Percentiles rank a stretch among this genome's conserved stretches.
These are phyloP conservation scores for Amiota communis DNA, from an alignment of 2,888 invertebrate genomes.

Conservation along the genomic window DNA sequence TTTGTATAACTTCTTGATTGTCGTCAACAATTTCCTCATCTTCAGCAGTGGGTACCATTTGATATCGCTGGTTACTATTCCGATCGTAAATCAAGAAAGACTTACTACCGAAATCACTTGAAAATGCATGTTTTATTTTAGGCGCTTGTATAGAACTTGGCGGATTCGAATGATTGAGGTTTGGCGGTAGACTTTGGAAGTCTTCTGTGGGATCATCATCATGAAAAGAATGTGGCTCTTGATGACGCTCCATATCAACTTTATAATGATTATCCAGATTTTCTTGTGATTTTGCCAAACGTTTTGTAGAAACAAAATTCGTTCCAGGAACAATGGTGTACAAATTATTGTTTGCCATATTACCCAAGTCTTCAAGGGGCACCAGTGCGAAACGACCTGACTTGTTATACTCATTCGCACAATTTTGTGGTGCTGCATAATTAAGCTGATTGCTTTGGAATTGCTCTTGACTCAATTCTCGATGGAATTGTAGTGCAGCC, in stretches of 20 bases:
- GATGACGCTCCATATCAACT: constrained; percentile 43
- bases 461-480: constrained; percentile 44
- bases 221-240: constrained; percentile 64
- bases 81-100: constrained; percentile 75
- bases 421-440: too few relatives aligned
- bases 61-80: constrained; percentile 76
- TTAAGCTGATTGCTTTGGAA: constrained; percentile 37
- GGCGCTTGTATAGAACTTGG: constrained; percentile 32
- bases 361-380: constrained; percentile 73
- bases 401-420: constrained; percentile 51
- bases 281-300: constrained; percentile 71
- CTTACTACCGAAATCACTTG: constrained; percentile 73
- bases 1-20: constrained; percentile 73
- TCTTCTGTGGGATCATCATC: constrained; percentile 67
- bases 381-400: constrained; percentile 75
- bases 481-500: constrained; percentile 50
- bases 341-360: constrained; percentile 57
- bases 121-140: constrained; percentile 71
- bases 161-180: constrained; percentile 47
- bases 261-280: constrained; percentile 63
- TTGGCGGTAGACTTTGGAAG: constrained; percentile 69
- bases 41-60: constrained; percentile 80
- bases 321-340: constrained; percentile 71
- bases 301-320: constrained; percentile 65
- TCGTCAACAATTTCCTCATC: constrained; percentile 74